Evolutionary conservation across 2,888 invertebrate genomes (phyloP).

Genomic region (Rhogogaster chlorosoma): DNA sequence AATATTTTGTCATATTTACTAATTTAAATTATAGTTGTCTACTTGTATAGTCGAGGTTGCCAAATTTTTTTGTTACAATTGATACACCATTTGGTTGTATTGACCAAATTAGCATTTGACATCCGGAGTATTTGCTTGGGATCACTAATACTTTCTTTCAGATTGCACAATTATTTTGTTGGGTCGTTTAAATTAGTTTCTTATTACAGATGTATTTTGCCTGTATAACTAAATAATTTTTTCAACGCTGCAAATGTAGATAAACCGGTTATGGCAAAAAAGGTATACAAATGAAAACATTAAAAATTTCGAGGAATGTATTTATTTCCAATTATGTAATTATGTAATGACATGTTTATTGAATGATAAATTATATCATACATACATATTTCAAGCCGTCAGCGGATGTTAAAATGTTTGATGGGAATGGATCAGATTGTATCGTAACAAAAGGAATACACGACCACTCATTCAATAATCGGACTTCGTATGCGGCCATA

Average conservation of each 20-base stretch:
- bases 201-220: background rate
- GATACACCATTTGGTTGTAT: background rate
- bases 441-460: constrained; percentile 5
- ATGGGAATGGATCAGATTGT: constrained; percentile 31
- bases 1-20: background rate
- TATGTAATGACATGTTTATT: background rate
- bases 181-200: background rate
- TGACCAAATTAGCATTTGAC: constrained; percentile 1
- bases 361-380: background rate
- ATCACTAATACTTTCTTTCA: constrained; percentile 1
- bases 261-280: background rate
- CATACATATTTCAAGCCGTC: constrained; percentile 30
- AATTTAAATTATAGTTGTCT: background rate
- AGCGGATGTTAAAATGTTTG: constrained; percentile 16
- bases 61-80: constrained; percentile 24
- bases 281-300: constrained; percentile 14
- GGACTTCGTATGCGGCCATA: constrained; percentile 16
- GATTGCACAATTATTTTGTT: constrained; percentile 2
- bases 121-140: constrained; percentile 11
- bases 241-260: background rate
- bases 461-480: constrained; percentile 20
- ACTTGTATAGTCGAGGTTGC: background rate
- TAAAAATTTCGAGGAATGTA: constrained; percentile 8
- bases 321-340: constrained; percentile 11
- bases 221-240: background rate